These are phyloP conservation scores for Callaeas wilsoni DNA, from an alignment of 2,113 vertebrate species.

Conservation along the genomic window DNA sequence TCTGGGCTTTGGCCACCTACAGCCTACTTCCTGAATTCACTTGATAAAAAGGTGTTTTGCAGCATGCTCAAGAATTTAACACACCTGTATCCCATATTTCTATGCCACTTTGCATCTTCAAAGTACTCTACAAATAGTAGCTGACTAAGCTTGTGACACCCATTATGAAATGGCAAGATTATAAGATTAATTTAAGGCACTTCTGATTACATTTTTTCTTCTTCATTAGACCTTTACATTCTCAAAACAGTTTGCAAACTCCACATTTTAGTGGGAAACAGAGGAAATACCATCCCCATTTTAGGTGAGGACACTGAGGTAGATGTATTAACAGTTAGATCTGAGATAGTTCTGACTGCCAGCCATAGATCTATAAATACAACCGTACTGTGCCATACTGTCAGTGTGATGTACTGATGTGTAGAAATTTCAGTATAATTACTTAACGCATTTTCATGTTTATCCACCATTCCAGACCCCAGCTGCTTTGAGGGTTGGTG, in stretches of 20 bases:
- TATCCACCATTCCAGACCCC: neutral
- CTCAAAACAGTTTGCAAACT: neutral
- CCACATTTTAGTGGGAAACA: neutral
- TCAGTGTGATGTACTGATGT: neutral
- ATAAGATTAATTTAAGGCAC: neutral
- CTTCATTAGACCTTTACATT: neutral
- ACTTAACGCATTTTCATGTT: neutral
- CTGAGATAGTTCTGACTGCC: neutral
- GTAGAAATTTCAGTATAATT: neutral
- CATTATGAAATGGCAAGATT: neutral
- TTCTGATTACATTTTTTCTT: neutral
- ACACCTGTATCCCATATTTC: neutral
- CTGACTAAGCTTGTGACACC: neutral
- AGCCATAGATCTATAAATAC: neutral
- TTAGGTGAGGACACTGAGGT: neutral
- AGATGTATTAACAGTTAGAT: neutral
- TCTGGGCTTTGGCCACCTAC: neutral
- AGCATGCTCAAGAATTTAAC: neutral
- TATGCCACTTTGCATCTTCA: neutral
- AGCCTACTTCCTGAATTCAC: neutral
- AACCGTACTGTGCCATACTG: neutral
- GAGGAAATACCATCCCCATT: neutral
- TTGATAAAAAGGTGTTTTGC: neutral
- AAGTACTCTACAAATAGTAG: neutral
- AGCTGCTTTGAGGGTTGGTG: neutral